These are phyloP conservation scores for Apodemus sylvaticus DNA, from an alignment of 2,113 vertebrate genomes.

Conservation along the genomic window DNA sequence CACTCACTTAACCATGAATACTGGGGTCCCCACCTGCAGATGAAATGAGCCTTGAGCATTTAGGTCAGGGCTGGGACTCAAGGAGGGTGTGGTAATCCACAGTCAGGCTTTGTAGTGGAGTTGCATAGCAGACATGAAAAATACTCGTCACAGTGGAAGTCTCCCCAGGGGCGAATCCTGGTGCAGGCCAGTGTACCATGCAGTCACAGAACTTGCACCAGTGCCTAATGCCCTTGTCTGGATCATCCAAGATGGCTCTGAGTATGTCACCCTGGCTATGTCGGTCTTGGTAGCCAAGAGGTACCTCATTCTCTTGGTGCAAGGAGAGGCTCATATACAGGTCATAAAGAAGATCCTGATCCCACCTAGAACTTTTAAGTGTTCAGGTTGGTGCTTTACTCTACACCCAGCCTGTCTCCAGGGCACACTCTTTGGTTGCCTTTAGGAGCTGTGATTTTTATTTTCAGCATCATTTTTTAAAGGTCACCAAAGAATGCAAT, in stretches of 20 bases:
- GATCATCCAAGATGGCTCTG: background rate
- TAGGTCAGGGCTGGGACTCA: background rate
- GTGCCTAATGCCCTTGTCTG: background rate
- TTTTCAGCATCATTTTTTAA: background rate
- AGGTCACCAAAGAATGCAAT: background rate
- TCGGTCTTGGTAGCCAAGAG: background rate
- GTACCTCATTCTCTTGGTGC: too few relatives aligned
- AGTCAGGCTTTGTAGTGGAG: background rate
- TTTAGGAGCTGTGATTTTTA: constrained; percentile 17
- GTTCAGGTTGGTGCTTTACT: background rate
- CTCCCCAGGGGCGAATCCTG: background rate
- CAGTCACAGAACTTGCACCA: fast-evolving
- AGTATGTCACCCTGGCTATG: background rate
- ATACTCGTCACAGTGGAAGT: background rate
- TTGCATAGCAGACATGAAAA: background rate
- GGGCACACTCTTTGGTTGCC: background rate
- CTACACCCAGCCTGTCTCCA: background rate
- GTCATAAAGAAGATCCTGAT: background rate
- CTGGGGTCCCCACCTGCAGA: background rate
- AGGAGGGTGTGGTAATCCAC: background rate
- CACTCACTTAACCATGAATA: background rate
- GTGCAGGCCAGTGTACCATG: background rate
- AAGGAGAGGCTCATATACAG: background rate
- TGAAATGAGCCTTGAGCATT: background rate
- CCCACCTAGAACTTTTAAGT: background rate